Base-by-base conservation (phyloP, 64 coral and sea anemone genomes). In the Montipora efflorescens region DNA sequence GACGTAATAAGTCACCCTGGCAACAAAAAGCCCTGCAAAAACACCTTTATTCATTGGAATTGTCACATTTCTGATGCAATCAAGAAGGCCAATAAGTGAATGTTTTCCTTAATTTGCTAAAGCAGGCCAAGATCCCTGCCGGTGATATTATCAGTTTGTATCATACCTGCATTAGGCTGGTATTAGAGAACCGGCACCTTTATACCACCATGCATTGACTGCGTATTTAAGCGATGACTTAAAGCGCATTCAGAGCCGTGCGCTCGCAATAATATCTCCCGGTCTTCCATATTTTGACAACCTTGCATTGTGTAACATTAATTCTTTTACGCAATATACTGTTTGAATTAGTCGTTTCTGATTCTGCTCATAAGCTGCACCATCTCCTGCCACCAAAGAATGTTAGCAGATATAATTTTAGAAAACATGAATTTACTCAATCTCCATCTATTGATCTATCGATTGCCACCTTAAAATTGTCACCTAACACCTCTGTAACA, bases 191-290 rank as follows among this genome's bases (percentile, higher is more conserved):
- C 36, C 36, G 36, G 59, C 82, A 43, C 55, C 58, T 68, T 19
- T 86, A 36, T 86, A 59, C 13, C 82, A 86, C 25, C 59, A 68
- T 86, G 82, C 21, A 69, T 9, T 67, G 5, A 55, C 82, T 48
- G 57, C 36, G 36, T 36, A 36, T 36, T 36, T 36, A 36, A 36
- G 36, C 36, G 36, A 36, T 36, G 36, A 86, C 25, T 21, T 86
- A 59, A 57, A 86, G n/a, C 59, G 57, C 59, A 36, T 86, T 46
- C 82, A 86, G 22, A 86, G 67, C 8, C 50, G 58, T 9, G 59
- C 19, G 12, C 49, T 68, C 0, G 4, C 59, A 22, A 68, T 86
- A 47, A 67, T 81, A 14, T 49, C 53, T 7, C 82, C 82, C 18
- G 59, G 59, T 28, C 59, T 67, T 86, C 1, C 82, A 47, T 86